Base-by-base conservation (phyloP, 2,797 vertebrate species). In the Scyliorhinus canicula region DNA sequence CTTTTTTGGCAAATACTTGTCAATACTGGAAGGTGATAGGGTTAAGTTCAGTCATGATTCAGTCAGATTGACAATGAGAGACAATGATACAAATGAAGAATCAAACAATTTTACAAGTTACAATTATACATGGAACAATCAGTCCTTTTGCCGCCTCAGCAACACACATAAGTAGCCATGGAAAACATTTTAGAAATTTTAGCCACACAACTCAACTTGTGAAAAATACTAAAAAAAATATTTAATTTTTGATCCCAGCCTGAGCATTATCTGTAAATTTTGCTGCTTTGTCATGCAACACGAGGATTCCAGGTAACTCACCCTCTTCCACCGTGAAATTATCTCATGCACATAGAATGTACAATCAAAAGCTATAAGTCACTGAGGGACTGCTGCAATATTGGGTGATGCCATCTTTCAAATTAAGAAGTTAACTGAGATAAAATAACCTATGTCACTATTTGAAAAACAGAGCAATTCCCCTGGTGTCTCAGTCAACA, bases 401-500 rank as follows among this genome's bases (percentile, higher is more conserved):
- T 47, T 47, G 19, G n/a, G 35, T 24, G n/a, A 90, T 90, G 57
- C 55, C 57, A 63, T 9, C 35, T 40, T 60, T 21, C 55, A 90
- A 90, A n/a, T 90, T 14, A 90, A 57, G 86, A 90, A 90, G 24
- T 90, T 40, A 55, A 40, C 44, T 82, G 79, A 82, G 40, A 82
- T 47, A 82, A 47, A n/a, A 40, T 55, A 60, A 40, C 35, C 55
- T 19, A 90, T 35, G 55, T 1, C 31, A 63, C 57, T 63, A 88
- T 60, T 90, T 90, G 86, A 90, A 63, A 60, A 60, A 4, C 55
- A 90, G n/a, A 90, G 35, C 35, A 90, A 90, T 63, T 40, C 7
- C 40, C 86, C 2, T 86, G 84, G 8, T 82, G 44, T 82, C 19
- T 44, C 4, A 8, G 86, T 31, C 55, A 90, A 90, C 52, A 19